Evolutionary conservation across 2,797 vertebrate genomes (phyloP).

Genomic region (Oreochromis grahami): DNA sequence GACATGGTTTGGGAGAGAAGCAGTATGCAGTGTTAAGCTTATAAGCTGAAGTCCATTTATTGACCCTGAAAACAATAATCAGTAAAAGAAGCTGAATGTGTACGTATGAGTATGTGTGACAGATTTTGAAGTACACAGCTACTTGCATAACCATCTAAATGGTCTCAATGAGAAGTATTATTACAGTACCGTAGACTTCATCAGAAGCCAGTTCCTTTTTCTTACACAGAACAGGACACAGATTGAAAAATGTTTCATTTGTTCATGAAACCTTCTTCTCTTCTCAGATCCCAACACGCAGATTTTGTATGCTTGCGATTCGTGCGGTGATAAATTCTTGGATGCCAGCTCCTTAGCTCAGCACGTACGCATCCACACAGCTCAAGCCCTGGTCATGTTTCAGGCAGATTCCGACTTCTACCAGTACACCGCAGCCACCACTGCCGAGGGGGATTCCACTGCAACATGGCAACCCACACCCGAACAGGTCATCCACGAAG

Average conservation of each 20-base stretch:
- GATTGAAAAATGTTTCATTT: not conserved
- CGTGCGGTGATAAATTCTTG: slow-evolving; percentile 95
- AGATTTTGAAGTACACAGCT: not conserved
- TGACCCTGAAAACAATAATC: not conserved
- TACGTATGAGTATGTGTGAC: not conserved
- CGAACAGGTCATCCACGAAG: slow-evolving; percentile 86
- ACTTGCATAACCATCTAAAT: not conserved
- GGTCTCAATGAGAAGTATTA: not conserved
- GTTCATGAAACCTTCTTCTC: not conserved
- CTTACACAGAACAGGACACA: not conserved
- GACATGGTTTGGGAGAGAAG: not conserved
- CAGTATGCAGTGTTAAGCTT: not conserved
- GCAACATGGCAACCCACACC: slow-evolving; percentile 81
- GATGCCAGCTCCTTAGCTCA: slow-evolving; percentile 92
- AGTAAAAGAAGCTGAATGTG: not conserved
- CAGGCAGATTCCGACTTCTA: slow-evolving; percentile 96
- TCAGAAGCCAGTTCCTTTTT: not conserved
- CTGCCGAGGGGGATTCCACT: slow-evolving; percentile 59
- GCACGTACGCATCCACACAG: slow-evolving; percentile 96
- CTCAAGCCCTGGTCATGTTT: slow-evolving; percentile 97
- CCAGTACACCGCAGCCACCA: slow-evolving; percentile 77
- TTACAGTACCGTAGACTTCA: not conserved
- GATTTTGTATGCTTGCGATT: slow-evolving; percentile 95
- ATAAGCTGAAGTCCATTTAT: not conserved
- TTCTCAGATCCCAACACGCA: slow-evolving; percentile 92